These are phyloP conservation scores for Haliclona indistincta DNA, from an alignment of 37 sponge, comb jelly and placozoan genomes.

Conservation along the genomic window DNA sequence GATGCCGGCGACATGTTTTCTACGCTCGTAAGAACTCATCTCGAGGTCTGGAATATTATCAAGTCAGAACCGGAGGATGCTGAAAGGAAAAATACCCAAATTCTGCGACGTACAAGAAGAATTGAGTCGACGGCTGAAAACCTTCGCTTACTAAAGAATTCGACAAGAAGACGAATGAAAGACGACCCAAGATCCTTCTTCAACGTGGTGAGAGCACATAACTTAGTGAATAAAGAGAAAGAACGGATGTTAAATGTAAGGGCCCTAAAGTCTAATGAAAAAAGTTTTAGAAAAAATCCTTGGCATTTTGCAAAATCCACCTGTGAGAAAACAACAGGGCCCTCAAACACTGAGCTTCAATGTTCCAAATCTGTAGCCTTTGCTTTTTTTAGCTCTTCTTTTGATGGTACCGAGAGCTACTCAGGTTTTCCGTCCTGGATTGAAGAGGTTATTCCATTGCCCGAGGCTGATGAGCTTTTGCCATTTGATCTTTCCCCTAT, in stretches of 20 bases:
- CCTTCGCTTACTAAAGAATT: too few relatives aligned
- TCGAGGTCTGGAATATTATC: background rate
- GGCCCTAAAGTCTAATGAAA: too few relatives aligned
- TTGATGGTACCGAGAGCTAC: background rate
- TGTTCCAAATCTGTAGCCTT: background rate
- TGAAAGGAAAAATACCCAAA: too few relatives aligned
- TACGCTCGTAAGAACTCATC: background rate
- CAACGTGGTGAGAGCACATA: background rate
- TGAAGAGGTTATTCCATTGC: background rate
- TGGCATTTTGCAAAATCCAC: background rate
- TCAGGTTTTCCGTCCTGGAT: background rate
- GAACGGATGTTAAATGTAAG: too few relatives aligned
- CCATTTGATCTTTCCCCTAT: conserved; percentile 25
- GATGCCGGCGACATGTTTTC: background rate
- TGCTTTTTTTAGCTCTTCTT: background rate
- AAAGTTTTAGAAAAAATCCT: background rate
- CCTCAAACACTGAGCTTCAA: background rate
- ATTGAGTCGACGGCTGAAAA: too few relatives aligned
- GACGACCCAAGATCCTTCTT: background rate
- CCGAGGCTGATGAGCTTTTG: background rate
- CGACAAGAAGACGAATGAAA: background rate
- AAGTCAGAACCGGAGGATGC: background rate
- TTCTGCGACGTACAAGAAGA: too few relatives aligned
- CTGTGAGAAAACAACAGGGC: background rate
- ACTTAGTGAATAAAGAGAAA: too few relatives aligned